Percentiles rank a stretch among this genome's conserved stretches.
Conservation (phyloP, 2,113 vertebrate species). For the Brachirus orientalis region DNA sequence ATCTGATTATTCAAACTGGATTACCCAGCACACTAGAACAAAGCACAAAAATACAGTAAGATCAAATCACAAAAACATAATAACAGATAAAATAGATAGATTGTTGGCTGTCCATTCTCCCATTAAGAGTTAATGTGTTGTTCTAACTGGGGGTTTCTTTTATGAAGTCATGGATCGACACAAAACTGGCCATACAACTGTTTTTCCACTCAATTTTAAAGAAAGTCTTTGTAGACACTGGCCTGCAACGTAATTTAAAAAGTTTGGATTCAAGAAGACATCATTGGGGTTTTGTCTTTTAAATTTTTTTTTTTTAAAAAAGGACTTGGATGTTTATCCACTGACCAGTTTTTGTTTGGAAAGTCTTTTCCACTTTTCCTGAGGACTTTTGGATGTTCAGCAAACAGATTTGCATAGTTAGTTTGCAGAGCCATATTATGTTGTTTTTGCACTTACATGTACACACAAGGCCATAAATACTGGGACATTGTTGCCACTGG, state of each 20-base stretch:
- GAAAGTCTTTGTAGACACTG: constrained; percentile 43
- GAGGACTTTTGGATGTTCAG: constrained; percentile 9
- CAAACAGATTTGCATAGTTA: constrained; percentile 31
- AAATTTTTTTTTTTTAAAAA: no score
- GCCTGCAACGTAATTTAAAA: constrained; percentile 35
- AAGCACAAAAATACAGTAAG: neutral
- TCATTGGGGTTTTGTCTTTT: constrained; percentile 22
- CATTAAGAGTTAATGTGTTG: neutral
- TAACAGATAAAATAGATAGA: no score
- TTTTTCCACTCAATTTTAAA: constrained; percentile 10
- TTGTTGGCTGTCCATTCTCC: neutral
- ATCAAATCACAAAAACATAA: neutral
- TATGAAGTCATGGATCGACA: constrained; percentile 5
- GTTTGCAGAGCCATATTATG: constrained; percentile 35
- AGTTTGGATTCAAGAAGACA: constrained; percentile 22
- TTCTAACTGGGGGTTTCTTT: neutral
- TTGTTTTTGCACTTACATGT: constrained; percentile 16
- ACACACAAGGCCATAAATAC: neutral
- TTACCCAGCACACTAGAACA: no score
- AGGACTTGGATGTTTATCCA: constrained; percentile 8
- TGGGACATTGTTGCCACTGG: neutral
- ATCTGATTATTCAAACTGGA: no score
- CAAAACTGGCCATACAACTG: neutral
- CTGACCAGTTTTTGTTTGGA: constrained; percentile 27
- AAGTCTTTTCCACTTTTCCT: constrained; percentile 23